Conservation (phyloP, 2,113 vertebrate species). For the Brachyhypopomus gauderio region DNA sequence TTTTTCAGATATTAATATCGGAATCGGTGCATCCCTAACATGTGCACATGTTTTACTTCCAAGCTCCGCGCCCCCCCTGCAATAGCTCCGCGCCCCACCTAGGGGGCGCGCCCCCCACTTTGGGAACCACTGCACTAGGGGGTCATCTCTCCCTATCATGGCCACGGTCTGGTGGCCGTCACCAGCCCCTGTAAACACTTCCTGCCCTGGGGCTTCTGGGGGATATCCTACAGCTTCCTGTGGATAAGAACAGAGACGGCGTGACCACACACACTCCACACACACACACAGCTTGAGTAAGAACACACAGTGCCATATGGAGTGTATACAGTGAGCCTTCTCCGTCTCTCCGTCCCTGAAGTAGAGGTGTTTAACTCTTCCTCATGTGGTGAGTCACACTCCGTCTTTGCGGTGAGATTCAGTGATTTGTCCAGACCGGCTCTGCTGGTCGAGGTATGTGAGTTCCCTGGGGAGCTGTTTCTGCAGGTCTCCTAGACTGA, state of each 20-base stretch:
- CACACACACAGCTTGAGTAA: constrained; percentile 7
- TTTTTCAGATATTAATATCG: too few species aligned
- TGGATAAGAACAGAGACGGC: too few species aligned
- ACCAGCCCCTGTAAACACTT: constrained; percentile 55
- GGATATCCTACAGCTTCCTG: too few species aligned
- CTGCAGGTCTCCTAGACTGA: constrained; percentile 17
- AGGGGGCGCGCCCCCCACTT: too few species aligned
- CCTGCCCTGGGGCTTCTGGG: constrained; percentile 41
- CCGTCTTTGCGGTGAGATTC: not conserved
- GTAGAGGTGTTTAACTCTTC: not conserved
- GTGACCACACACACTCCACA: too few species aligned
- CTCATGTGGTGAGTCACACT: constrained; percentile 9
- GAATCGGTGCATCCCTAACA: too few species aligned
- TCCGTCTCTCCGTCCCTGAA: not conserved
- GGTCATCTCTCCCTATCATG: constrained; percentile 61
- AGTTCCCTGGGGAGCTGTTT: not conserved
- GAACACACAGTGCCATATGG: constrained; percentile 32
- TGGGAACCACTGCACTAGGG: too few species aligned
- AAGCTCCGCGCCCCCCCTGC: too few species aligned
- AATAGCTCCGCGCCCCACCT: too few species aligned
- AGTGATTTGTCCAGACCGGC: constrained; percentile 48
- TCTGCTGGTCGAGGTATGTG: constrained; percentile 13
- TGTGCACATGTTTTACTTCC: too few species aligned
- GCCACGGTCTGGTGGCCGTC: constrained; percentile 56
- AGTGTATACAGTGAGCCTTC: not conserved